Base-by-base conservation (phyloP, 2,797 vertebrate species). In the Anabacerthia variegaticeps region DNA sequence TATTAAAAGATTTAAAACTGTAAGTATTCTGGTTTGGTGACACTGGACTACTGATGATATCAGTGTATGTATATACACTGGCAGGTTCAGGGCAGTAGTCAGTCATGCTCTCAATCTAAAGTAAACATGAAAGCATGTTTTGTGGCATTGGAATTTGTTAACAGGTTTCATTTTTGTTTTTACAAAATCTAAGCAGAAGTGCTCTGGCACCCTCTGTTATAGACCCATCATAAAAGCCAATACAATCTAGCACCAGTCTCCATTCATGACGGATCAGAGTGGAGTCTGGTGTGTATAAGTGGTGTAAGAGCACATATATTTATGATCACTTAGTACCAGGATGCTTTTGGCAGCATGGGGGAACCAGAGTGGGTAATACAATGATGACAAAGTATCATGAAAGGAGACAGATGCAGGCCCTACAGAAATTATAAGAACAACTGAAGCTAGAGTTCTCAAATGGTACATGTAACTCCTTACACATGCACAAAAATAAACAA, bases 1-100 rank as follows among this genome's bases (percentile, higher is more conserved):
- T 9, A 10, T 9, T 39, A 32, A 46, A 73, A 11, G 7, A 2
- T 8, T 19, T 6, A 2, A 43, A 69, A 61, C 10, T 18, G 0
- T 18, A 49, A 46, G 5, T 66, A 27, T 51, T 27, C 14, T 73
- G 19, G 26, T 65, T 34, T 54, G 28, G 10, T 3, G 4, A 52
- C 14, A 27, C 2, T 37, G 12, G 27, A 73, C 8, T 85, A 39
- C 39, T 65, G 46, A 58, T 48, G 7, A 58, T 27, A 61, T 34
- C 44, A 43, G 4, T 27, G 8, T 34, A 19, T 5, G 1, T 20
- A 9, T n/a, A 61, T 3, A 1, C 10, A 32, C 11, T 56, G 10
- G 20, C 34, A 27, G 17, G 9, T 15, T 48, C 24, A 59, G 13
- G 20, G 11, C 23, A 48, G 9, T 28, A 72, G 39, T 51, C 23